Evolutionary conservation across 2,888 invertebrate genomes (phyloP).

Genomic region (Marasmarcha lunaedactyla): DNA sequence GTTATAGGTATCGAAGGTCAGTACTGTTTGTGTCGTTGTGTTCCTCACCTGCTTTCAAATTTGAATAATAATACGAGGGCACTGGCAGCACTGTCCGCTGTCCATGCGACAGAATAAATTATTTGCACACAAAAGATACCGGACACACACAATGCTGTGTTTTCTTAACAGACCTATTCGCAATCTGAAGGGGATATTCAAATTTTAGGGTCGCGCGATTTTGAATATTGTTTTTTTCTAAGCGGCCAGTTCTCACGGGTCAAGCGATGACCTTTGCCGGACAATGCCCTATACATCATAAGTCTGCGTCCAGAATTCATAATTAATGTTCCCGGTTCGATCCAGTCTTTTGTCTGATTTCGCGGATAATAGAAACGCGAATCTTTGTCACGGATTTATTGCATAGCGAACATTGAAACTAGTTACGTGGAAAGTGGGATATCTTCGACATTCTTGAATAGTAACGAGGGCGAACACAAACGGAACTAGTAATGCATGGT

Average conservation of each 20-base stretch:
- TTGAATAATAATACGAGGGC: slow-evolving; percentile 57
- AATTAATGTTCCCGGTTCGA: slow-evolving; percentile 55
- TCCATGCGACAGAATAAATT: slow-evolving; percentile 54
- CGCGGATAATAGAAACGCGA: slow-evolving; percentile 50
- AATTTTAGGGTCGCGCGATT: slow-evolving; percentile 61
- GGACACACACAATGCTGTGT: slow-evolving; percentile 35
- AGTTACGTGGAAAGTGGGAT: slow-evolving; percentile 51
- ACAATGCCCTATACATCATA: slow-evolving; percentile 46
- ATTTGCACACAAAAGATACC: slow-evolving; percentile 44
- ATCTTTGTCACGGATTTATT: slow-evolving; percentile 39
- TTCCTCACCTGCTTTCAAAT: slow-evolving; percentile 40
- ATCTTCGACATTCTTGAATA: slow-evolving; percentile 63
- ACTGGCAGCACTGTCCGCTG: slow-evolving; percentile 26
- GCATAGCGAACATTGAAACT: slow-evolving; percentile 32
- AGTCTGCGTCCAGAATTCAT: slow-evolving; percentile 52
- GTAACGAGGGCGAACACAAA: slow-evolving; percentile 8
- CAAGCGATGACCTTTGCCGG: slow-evolving; percentile 57
- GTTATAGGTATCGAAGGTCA: slow-evolving; percentile 34
- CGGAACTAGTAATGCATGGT: slow-evolving; percentile 15
- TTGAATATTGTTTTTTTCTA: slow-evolving; percentile 35
- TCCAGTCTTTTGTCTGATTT: slow-evolving; percentile 35
- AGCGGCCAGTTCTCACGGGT: slow-evolving; percentile 61
- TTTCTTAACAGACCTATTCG: slow-evolving; percentile 42
- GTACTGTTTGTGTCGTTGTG: slow-evolving; percentile 34
- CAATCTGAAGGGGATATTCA: slow-evolving; percentile 52